phyloP scores from a whole-genome alignment of 2,888 invertebrate species.

The Zeuzera pyrina region DNA sequence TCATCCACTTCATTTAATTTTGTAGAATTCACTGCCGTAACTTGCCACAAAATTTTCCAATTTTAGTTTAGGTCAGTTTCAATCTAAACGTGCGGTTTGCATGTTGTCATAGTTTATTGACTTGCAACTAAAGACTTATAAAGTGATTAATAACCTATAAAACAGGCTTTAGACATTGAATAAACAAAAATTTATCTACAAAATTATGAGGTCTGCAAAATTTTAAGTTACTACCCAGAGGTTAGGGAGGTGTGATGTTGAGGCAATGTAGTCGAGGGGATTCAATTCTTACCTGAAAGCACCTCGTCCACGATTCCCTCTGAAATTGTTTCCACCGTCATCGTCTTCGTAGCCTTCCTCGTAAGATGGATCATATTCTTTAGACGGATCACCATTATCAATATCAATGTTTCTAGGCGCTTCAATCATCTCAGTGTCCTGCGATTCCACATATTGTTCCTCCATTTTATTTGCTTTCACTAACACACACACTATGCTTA shows the following conservation, averaged over 20 bases:
- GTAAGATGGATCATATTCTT: conserved; percentile 44
- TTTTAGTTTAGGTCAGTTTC: too few species aligned
- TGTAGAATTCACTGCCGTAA: too few species aligned
- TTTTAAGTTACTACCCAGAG: not conserved
- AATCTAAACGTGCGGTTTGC: too few species aligned
- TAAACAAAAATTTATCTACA: too few species aligned
- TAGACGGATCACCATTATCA: conserved; percentile 30
- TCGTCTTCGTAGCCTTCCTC: conserved; percentile 60
- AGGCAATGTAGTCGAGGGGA: too few species aligned
- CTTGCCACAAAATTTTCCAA: too few species aligned
- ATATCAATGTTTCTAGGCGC: conserved; percentile 18
- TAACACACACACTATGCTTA: conserved; percentile 28
- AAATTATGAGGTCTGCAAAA: not conserved
- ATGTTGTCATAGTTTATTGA: too few species aligned
- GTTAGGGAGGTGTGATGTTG: too few species aligned
- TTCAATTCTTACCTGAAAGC: conserved; percentile 45
- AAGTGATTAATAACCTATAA: too few species aligned
- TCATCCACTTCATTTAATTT: too few species aligned
- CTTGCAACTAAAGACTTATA: too few species aligned
- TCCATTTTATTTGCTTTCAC: conserved; percentile 38
- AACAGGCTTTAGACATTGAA: too few species aligned
- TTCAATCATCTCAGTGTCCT: conserved; percentile 40
- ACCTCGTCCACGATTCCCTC: conserved; percentile 52
- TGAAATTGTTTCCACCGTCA: conserved; percentile 43
- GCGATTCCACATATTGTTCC: conserved; percentile 56